Conservation (phyloP, 2,113 vertebrate species). For the Uria aalge region DNA sequence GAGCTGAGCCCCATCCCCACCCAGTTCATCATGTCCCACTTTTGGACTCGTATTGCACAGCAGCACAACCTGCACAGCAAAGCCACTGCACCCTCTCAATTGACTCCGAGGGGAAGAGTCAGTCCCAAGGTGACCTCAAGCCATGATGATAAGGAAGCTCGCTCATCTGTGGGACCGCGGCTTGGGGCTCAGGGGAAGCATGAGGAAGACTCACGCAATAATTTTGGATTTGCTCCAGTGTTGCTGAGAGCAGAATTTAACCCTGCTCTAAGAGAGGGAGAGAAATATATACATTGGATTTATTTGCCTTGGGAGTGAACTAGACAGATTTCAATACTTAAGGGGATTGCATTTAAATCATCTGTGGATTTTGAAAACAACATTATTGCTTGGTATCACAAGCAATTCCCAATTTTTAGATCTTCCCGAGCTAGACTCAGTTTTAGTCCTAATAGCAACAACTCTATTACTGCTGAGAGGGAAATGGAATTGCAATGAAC, state of each 20-base stretch:
- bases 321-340: constrained; percentile 44
- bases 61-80: background rate
- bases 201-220: background rate
- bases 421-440: constrained; percentile 18
- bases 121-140: background rate
- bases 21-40: background rate
- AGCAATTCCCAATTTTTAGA: constrained; percentile 40
- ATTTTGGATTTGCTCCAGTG: background rate
- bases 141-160: background rate
- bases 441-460: constrained; percentile 32
- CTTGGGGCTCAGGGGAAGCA: background rate
- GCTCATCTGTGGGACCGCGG: rapidly evolving
- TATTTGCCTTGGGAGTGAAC: background rate
- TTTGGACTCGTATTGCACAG: background rate
- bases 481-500: constrained; percentile 40
- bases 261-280: background rate
- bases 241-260: background rate
- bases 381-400: constrained; percentile 42
- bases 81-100: background rate
- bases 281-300: background rate
- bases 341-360: constrained; percentile 44
- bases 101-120: background rate
- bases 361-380: constrained; percentile 34
- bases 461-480: constrained; percentile 9
- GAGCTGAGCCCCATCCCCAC: background rate